Evolutionary conservation across 2,797 vertebrate genomes (phyloP).

Genomic region (Sphaeramia orbicularis): DNA sequence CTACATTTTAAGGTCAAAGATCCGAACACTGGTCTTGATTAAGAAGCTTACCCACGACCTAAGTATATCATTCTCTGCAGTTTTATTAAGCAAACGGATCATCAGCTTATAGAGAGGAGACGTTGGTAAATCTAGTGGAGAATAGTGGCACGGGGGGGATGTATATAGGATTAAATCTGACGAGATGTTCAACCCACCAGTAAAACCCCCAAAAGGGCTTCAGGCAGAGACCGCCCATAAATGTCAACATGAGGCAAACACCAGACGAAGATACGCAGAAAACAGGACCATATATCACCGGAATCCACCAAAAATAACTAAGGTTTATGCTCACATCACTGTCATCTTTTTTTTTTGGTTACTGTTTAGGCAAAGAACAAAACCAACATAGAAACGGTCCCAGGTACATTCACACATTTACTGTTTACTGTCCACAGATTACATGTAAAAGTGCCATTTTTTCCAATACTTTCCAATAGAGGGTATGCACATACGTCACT

Average conservation of each 20-base stretch:
- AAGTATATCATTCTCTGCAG: slow-evolving; percentile 63
- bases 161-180: slow-evolving; percentile 41
- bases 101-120: slow-evolving; percentile 64
- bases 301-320: background rate
- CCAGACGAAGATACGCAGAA: too few species aligned
- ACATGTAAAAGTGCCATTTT: too few species aligned
- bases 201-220: slow-evolving; percentile 24
- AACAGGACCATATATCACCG: too few species aligned
- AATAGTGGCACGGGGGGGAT: slow-evolving; percentile 30
- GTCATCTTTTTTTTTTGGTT: too few species aligned
- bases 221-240: slow-evolving; percentile 3
- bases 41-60: slow-evolving; percentile 64
- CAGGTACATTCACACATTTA: too few species aligned
- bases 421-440: too few species aligned
- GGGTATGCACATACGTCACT: too few species aligned
- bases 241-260: slow-evolving; percentile 17
- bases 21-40: slow-evolving; percentile 40
- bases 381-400: too few species aligned
- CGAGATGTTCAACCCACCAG: slow-evolving; percentile 36
- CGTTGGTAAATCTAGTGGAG: slow-evolving; percentile 54
- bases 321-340: too few species aligned
- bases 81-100: slow-evolving; percentile 72
- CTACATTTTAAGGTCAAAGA: slow-evolving; percentile 48
- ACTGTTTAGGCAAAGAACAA: too few species aligned
- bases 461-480: too few species aligned